Evolutionary conservation across 2,888 invertebrate genomes (phyloP), one percentile per base, ranked within the genome.

Genomic region (Aphodius granarius): DNA sequence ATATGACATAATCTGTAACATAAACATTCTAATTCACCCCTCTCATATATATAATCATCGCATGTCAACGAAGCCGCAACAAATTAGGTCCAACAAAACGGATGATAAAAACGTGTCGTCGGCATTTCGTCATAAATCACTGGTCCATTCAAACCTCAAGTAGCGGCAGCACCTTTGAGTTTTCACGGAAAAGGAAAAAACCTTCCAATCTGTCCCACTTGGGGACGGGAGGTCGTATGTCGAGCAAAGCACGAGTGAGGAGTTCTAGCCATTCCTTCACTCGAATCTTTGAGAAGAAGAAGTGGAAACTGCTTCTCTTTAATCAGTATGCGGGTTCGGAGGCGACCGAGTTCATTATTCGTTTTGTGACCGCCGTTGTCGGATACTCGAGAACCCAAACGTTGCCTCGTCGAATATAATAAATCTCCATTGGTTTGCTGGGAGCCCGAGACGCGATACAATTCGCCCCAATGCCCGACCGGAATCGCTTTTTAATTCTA

Each of bases 291-390:
- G 43, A 43, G 43, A 43, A 43, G 13, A 43, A 13, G 68, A n/a
- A n/a, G n/a, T n/a, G n/a, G n/a, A n/a, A 20, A 21, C 68, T 13
- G 13, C 68, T 22, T 19, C 68, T 21, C 68, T 68, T 68, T 68
- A 68, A 68, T 68, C 68, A 68, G 68, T 68, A 68, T 68, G 68
- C 68, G 68, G 68, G 68, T 68, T 68, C 22, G 68, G n/a, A n/a
- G 22, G 22, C 68, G 68, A 68, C 68, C 22, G 21, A 16, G 19
- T 68, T 68, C 68, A 68, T 68, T 68, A 68, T 68, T 68, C 68
- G 68, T 22, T 68, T 68, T 68, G 68, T 22, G 68, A 21, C 22
- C 21, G 22, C n/a, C 22, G 20, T 21, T 20, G 21, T 3, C 43
- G 43, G 43, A 43, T 43, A 43, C 43, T 43, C 13, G 43, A 43